These are phyloP conservation scores for Lycocorax pyrrhopterus DNA, from an alignment of 2,113 vertebrate species.

Conservation along the genomic window DNA sequence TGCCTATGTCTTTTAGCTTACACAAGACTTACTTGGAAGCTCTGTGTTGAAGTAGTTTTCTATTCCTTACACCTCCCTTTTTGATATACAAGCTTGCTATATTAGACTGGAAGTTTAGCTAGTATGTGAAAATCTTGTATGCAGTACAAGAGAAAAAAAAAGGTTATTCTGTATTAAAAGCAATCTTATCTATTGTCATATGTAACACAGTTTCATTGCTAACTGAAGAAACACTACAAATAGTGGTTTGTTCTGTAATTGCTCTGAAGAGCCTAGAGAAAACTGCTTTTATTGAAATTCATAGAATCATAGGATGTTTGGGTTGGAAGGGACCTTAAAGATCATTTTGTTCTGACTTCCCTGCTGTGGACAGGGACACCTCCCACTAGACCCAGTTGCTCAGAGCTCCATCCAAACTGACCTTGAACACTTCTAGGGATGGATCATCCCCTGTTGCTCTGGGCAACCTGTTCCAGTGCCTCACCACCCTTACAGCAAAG, in stretches of 20 bases:
- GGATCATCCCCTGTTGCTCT: background rate
- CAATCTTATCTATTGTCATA: background rate
- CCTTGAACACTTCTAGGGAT: background rate
- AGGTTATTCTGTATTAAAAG: background rate
- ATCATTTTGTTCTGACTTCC: background rate
- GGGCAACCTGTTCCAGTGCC: background rate
- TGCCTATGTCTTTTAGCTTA: background rate
- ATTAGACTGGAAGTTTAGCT: background rate
- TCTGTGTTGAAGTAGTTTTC: background rate
- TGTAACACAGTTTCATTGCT: background rate
- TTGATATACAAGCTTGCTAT: background rate
- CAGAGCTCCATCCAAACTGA: background rate
- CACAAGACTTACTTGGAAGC: background rate
- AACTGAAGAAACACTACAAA: background rate
- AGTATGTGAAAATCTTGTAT: background rate
- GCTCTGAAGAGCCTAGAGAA: background rate
- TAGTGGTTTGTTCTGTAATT: background rate
- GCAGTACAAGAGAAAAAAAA: background rate
- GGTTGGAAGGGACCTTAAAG: background rate
- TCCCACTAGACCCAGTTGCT: background rate
- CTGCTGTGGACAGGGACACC: background rate
- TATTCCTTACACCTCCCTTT: background rate
- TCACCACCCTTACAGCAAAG: background rate
- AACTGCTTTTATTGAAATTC: background rate
- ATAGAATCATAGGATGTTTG: background rate